phyloP scores from a whole-genome alignment of 2,113 vertebrate genomes.

The Scomber scombrus region DNA sequence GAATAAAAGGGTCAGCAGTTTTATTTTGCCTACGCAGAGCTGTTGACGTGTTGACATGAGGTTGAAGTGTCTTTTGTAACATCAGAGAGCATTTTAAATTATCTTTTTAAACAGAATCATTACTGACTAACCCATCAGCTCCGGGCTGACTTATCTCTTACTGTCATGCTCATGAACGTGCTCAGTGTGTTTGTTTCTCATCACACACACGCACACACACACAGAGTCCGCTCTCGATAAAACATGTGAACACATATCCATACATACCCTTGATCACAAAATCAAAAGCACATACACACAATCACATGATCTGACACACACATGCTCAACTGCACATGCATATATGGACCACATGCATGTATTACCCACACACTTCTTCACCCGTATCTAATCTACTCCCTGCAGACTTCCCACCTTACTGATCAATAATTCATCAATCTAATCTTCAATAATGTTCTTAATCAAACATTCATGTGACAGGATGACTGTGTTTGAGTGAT shows the following conservation, averaged over 20 bases:
- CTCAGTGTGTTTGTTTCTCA: background rate
- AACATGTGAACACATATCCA: constrained; percentile 11
- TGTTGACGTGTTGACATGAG: background rate
- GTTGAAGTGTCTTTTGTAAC: constrained; percentile 16
- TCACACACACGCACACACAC: too few relatives aligned
- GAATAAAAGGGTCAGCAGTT: constrained; percentile 15
- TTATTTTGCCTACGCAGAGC: background rate
- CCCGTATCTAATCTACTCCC: constrained; percentile 55
- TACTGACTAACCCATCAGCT: constrained; percentile 40
- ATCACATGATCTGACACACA: constrained; percentile 1
- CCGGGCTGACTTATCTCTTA: constrained; percentile 31
- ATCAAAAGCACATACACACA: background rate
- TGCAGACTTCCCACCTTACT: constrained; percentile 58
- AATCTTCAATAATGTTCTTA: constrained; percentile 71
- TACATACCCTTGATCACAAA: constrained; percentile 1
- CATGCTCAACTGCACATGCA: constrained; percentile 3
- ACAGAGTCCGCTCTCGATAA: background rate
- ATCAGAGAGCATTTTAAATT: constrained; percentile 51
- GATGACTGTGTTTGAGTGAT: constrained; percentile 34
- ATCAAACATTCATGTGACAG: constrained; percentile 72
- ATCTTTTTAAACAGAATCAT: constrained; percentile 38
- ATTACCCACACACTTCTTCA: constrained; percentile 4
- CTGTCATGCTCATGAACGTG: constrained; percentile 2
- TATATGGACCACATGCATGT: constrained; percentile 1
- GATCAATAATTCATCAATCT: constrained; percentile 76